A percentile compares a stretch with the other conserved stretches of the same genome.
These are phyloP conservation scores for Blera fallax DNA, from an alignment of 2,888 invertebrate genomes.

Conservation along the genomic window DNA sequence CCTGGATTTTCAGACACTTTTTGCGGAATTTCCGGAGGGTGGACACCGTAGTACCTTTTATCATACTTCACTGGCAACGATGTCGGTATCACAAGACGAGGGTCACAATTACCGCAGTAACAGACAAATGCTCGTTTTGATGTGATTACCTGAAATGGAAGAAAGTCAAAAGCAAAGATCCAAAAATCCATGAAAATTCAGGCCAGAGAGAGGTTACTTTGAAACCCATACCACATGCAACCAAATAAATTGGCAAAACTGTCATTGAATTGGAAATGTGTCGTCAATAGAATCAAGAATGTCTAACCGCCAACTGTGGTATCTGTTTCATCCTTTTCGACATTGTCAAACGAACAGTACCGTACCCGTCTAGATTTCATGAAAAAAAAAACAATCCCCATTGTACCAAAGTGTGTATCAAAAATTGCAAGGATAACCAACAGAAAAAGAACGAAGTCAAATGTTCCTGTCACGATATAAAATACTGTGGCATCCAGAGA, in stretches of 20 bases:
- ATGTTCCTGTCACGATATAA: conserved; percentile 34
- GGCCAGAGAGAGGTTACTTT: not conserved
- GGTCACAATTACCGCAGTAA: too few species aligned
- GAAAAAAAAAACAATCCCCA: not conserved
- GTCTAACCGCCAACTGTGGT: not conserved
- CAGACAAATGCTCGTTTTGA: too few species aligned
- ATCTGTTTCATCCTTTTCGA: not conserved
- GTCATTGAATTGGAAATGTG: not conserved
- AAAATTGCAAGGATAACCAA: conserved; percentile 3
- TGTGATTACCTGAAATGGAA: too few species aligned
- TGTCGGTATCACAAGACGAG: too few species aligned
- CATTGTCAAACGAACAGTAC: not conserved
- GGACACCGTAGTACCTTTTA: too few species aligned
- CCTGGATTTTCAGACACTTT: too few species aligned
- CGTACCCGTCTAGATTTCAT: not conserved
- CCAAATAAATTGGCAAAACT: not conserved
- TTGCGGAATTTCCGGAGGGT: too few species aligned
- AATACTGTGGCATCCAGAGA: conserved; percentile 50
- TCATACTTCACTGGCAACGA: too few species aligned
- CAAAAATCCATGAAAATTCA: too few species aligned
- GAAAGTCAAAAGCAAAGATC: too few species aligned
- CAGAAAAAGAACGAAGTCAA: conserved; percentile 24
- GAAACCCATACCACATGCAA: not conserved
- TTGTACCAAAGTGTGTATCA: conserved; percentile 11
- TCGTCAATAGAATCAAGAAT: not conserved